A percentile compares a stretch with the other conserved stretches of the same genome.
Conservation (phyloP, 2,888 invertebrate genomes). For the Atethmia centrago region DNA sequence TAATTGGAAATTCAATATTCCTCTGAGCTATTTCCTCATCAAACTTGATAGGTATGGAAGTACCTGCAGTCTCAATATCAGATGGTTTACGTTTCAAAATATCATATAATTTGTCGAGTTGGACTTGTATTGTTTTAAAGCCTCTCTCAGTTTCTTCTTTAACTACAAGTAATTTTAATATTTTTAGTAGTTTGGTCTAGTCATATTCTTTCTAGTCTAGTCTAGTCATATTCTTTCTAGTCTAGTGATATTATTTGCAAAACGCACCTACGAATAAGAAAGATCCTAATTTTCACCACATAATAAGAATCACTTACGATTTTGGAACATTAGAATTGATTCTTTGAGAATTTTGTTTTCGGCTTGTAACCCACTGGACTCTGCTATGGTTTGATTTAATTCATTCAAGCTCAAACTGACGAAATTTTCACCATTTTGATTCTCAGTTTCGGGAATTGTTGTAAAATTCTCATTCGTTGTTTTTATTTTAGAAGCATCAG, state of each 20-base stretch:
- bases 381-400: slow-evolving; percentile 39
- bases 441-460: slow-evolving; percentile 26
- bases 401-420: slow-evolving; percentile 37
- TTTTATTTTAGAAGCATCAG: not conserved
- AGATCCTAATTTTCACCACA: too few species aligned
- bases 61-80: slow-evolving; percentile 6
- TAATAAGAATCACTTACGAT: slow-evolving; percentile 22
- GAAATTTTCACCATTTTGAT: slow-evolving; percentile 30
- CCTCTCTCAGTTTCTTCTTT: too few species aligned
- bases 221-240: slow-evolving; percentile 2
- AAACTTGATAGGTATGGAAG: not conserved
- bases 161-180: too few species aligned
- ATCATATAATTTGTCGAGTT: not conserved
- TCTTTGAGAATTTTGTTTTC: slow-evolving; percentile 36
- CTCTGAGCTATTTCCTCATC: slow-evolving; percentile 25
- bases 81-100: slow-evolving; percentile 1
- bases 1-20: slow-evolving; percentile 26
- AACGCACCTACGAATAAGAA: not conserved
- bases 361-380: slow-evolving; percentile 36
- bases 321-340: slow-evolving; percentile 30
- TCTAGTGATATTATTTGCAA: slow-evolving; percentile 2
- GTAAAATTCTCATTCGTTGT: not conserved
- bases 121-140: too few species aligned
- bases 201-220: not conserved
- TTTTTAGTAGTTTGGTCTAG: too few species aligned